phyloP scores from a whole-genome alignment of 2,797 vertebrate genomes.

The Amazona finschi region DNA sequence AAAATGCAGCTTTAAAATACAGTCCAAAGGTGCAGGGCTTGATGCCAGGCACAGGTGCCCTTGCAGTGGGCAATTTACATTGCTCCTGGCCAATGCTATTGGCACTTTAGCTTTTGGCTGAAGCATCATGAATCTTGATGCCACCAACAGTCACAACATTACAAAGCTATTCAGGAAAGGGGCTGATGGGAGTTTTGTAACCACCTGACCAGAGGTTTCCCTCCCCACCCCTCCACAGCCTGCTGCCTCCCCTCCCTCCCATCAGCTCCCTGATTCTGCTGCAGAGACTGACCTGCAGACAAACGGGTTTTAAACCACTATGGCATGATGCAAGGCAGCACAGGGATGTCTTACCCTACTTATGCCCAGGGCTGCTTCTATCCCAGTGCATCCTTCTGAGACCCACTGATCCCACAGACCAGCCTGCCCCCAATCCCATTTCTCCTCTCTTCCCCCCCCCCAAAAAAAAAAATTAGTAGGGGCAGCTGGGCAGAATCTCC shows the following conservation, averaged over 20 bases:
- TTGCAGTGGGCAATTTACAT: neutral
- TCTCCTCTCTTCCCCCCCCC: neutral
- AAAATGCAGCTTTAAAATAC: neutral
- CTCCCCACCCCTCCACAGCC: neutral
- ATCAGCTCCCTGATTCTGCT: neutral
- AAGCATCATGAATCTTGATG: neutral
- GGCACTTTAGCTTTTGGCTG: neutral
- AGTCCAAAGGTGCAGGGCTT: neutral
- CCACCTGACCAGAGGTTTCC: neutral
- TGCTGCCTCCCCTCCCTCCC: accelerated
- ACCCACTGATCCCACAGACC: accelerated
- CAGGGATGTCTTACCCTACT: neutral
- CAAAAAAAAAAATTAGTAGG: neutral
- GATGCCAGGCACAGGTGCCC: neutral
- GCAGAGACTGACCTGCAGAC: neutral
- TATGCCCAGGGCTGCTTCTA: neutral
- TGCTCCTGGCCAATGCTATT: neutral
- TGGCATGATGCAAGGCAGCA: neutral
- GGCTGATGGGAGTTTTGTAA: neutral
- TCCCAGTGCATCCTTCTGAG: neutral
- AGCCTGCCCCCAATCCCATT: neutral
- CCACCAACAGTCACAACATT: neutral
- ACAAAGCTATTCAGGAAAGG: neutral
- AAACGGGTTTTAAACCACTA: neutral
- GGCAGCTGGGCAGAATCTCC: neutral